A percentile compares a stretch with the other conserved stretches of the same genome.
Conservation (phyloP, 2,888 invertebrate genomes). For the Drepanosiphum platanoidis region DNA sequence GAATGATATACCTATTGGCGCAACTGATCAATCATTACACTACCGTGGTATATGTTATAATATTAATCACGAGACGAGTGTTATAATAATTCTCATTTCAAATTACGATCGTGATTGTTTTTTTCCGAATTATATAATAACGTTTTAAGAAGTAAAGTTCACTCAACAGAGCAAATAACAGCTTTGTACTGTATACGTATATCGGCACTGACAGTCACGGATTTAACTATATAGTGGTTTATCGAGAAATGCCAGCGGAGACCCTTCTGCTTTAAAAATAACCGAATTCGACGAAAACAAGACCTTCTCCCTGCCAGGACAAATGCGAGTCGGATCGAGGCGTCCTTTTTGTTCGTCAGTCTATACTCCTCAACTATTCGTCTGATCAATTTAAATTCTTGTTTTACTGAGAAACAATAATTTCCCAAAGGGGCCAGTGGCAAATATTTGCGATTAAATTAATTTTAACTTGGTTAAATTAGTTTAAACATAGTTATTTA, state of each 20-base stretch:
- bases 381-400: conserved; percentile 15
- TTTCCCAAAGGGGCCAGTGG: conserved; percentile 6
- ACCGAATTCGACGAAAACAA: neutral
- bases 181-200: neutral
- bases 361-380: neutral
- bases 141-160: too few relatives aligned
- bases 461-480: too few relatives aligned
- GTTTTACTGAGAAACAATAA: conserved; percentile 20
- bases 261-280: neutral
- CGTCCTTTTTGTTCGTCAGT: neutral
- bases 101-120: too few relatives aligned
- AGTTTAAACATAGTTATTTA: too few relatives aligned
- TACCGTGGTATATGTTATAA: too few relatives aligned
- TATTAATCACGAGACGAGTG: too few relatives aligned
- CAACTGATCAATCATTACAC: too few relatives aligned
- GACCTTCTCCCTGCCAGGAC: neutral
- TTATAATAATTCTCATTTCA: too few relatives aligned
- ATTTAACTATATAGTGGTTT: neutral
- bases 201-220: neutral
- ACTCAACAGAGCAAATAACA: neutral
- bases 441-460: neutral
- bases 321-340: neutral
- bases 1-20: too few relatives aligned
- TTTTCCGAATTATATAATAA: too few relatives aligned
- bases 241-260: neutral